Conservation (phyloP, 1,140 invertebrate species). For the Cardiocondyla obscurior region DNA sequence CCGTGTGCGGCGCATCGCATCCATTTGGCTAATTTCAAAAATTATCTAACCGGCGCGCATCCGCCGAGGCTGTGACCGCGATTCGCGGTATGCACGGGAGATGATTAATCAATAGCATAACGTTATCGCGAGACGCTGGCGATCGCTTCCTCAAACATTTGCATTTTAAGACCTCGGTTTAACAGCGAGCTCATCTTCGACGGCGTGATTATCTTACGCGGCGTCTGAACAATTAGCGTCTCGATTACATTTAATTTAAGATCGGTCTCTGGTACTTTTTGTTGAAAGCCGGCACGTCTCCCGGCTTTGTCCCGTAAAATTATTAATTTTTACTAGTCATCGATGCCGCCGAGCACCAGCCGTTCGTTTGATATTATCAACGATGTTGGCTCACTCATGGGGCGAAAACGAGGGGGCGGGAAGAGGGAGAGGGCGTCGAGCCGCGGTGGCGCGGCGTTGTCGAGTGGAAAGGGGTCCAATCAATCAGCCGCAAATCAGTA, state of each 20-base stretch:
- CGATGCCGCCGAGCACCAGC: constrained; percentile 62
- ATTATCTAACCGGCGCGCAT: constrained; percentile 11
- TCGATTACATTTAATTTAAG: not conserved
- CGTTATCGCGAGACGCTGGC: constrained; percentile 3
- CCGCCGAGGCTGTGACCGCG: not conserved
- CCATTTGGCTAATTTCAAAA: constrained; percentile 35
- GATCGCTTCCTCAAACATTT: constrained; percentile 30
- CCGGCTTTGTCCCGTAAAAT: constrained; percentile 51
- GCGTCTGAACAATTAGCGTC: not conserved
- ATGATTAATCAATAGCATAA: constrained; percentile 16
- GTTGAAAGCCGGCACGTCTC: not conserved
- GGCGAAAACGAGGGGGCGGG: constrained; percentile 68
- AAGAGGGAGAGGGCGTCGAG: constrained; percentile 64
- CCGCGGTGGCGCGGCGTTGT: constrained; percentile 67
- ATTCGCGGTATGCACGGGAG: constrained; percentile 6
- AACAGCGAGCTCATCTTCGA: not conserved
- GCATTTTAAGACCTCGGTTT: not conserved
- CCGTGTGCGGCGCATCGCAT: not conserved
- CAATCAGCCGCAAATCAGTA: constrained; percentile 84
- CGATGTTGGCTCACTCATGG: constrained; percentile 74
- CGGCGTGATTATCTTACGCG: not conserved
- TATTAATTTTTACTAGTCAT: constrained; percentile 65
- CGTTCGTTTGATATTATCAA: constrained; percentile 77
- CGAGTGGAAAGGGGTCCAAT: constrained; percentile 82
- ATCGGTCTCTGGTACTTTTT: not conserved